Conservation (phyloP, 2,888 invertebrate species). For the Arrhopalites spinosus region DNA sequence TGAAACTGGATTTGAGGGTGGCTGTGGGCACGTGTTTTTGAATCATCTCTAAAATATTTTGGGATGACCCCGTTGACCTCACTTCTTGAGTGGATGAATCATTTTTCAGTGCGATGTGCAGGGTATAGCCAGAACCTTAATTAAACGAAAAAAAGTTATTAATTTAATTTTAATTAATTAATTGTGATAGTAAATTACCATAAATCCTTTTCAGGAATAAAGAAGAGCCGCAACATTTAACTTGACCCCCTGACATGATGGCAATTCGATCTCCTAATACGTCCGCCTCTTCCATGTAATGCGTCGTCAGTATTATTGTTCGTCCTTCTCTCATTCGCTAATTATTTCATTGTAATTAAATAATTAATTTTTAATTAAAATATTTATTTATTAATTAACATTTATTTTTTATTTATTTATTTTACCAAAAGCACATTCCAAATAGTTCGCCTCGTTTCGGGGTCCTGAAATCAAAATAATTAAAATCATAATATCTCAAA, state of each 20-base stretch:
- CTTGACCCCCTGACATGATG: constrained; percentile 75
- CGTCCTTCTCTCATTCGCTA: constrained; percentile 67
- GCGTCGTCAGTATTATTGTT: constrained; percentile 86
- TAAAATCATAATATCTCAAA: background rate
- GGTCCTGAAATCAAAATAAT: constrained; percentile 59
- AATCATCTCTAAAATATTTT: constrained; percentile 58
- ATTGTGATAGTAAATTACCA: too few relatives aligned
- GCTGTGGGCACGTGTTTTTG: constrained; percentile 69
- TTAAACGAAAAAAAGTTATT: constrained; percentile 55
- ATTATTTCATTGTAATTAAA: too few relatives aligned
- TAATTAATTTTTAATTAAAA: background rate
- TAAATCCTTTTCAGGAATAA: constrained; percentile 75
- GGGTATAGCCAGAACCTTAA: constrained; percentile 69
- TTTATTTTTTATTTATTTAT: background rate
- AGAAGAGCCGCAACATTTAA: constrained; percentile 80
- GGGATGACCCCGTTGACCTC: constrained; percentile 37
- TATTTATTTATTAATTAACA: background rate
- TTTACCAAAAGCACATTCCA: constrained; percentile 58
- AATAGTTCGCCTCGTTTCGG: constrained; percentile 62
- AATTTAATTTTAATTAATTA: background rate
- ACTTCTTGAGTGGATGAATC: constrained; percentile 63
- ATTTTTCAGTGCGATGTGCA: constrained; percentile 60
- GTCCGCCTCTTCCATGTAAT: constrained; percentile 91
- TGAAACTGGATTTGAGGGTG: constrained; percentile 61
- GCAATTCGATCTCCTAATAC: constrained; percentile 83